phyloP scores from a whole-genome alignment of 1,140 invertebrate genomes.

The Babylonia areolata region DNA sequence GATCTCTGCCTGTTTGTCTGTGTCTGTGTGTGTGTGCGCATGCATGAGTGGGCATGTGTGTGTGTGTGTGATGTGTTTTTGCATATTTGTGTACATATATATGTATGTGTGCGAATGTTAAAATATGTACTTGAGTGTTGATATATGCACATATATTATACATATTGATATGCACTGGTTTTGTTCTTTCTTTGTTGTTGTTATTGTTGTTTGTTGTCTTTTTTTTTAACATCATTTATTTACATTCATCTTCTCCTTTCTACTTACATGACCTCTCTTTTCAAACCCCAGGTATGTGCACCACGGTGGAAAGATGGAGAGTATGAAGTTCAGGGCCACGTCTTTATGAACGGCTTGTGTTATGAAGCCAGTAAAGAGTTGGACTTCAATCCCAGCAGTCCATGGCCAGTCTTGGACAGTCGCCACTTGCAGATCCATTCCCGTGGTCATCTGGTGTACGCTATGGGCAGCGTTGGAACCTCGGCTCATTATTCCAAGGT shows the following conservation, averaged over 20 bases:
- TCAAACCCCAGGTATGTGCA: conserved; percentile 55
- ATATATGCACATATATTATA: too few relatives aligned
- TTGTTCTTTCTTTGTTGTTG: neutral
- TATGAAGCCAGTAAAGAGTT: conserved; percentile 50
- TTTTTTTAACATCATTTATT: neutral
- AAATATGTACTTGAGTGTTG: neutral
- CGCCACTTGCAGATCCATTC: conserved; percentile 51
- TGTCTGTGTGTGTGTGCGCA: neutral
- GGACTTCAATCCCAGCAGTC: conserved; percentile 47
- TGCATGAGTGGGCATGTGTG: neutral
- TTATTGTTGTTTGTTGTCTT: too few relatives aligned
- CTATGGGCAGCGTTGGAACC: conserved; percentile 56
- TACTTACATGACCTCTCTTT: too few relatives aligned
- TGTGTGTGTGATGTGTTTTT: conserved; percentile 10
- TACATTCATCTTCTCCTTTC: neutral
- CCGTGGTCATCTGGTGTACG: conserved; percentile 52
- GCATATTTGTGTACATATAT: neutral
- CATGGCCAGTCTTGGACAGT: conserved; percentile 50
- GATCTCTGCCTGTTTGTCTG: too few relatives aligned
- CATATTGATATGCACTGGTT: neutral
- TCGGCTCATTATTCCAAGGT: conserved; percentile 59
- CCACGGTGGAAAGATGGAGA: conserved; percentile 57
- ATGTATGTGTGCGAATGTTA: neutral
- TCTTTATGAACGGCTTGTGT: conserved; percentile 61
- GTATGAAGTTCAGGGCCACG: conserved; percentile 46